Percentiles rank a stretch among this genome's conserved stretches.
These are phyloP conservation scores for Disparrhopalites patrizii DNA, from an alignment of 2,888 invertebrate species.

Conservation along the genomic window DNA sequence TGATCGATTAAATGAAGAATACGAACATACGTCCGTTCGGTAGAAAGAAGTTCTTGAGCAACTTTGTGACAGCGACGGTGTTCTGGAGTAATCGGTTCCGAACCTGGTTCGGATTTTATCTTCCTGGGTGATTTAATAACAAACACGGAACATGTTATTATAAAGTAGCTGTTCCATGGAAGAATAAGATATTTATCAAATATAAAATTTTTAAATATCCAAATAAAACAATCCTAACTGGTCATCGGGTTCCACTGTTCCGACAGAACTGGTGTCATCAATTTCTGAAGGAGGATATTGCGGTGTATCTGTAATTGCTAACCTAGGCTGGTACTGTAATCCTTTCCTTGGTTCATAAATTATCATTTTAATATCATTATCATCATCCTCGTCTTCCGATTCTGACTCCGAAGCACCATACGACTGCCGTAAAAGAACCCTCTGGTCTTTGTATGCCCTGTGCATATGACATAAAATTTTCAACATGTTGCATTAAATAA, in stretches of 20 bases:
- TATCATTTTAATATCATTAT: conserved; percentile 32
- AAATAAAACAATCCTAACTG: too few relatives aligned
- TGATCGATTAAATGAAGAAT: conserved; percentile 61
- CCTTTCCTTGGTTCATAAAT: conserved; percentile 31
- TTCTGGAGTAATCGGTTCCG: conserved; percentile 42
- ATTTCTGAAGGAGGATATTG: conserved; percentile 41
- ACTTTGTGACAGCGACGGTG: conserved; percentile 52
- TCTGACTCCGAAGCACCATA: conserved; percentile 53
- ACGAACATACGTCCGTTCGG: conserved; percentile 61
- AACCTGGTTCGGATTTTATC: neutral
- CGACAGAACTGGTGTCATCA: conserved; percentile 41
- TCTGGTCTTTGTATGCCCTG: conserved; percentile 38
- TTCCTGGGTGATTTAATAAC: too few relatives aligned
- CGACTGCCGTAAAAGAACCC: conserved; percentile 49
- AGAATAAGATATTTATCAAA: too few relatives aligned
- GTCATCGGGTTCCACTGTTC: conserved; percentile 7
- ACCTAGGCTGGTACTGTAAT: conserved; percentile 35
- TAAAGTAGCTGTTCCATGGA: too few relatives aligned
- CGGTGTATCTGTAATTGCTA: conserved; percentile 43
- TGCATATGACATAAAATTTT: conserved; percentile 4
- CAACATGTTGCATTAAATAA: neutral
- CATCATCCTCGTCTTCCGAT: conserved; percentile 51
- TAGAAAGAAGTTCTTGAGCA: conserved; percentile 60
- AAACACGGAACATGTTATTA: too few relatives aligned
- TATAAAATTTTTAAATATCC: neutral